phyloP scores from a whole-genome alignment of 2,888 invertebrate genomes.

The Congeria kusceri region DNA sequence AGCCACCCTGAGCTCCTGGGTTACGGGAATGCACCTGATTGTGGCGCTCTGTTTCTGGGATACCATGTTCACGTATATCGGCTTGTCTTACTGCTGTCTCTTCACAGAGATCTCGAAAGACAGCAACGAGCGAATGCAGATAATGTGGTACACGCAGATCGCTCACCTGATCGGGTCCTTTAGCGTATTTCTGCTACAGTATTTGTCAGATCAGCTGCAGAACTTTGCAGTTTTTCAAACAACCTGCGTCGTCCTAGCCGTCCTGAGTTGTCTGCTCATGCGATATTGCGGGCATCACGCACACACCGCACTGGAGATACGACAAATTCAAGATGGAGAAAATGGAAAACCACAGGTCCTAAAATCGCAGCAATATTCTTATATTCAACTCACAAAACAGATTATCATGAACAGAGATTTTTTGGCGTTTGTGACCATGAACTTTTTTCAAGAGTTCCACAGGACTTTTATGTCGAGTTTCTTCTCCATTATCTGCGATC shows the following conservation, averaged over 20 bases:
- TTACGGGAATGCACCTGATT: conserved; percentile 85
- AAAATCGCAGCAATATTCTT: conserved; percentile 54
- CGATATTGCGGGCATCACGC: conserved; percentile 77
- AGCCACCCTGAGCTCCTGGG: conserved; percentile 58
- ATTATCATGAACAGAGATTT: conserved; percentile 77
- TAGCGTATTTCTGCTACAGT: conserved; percentile 76
- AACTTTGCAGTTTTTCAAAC: conserved; percentile 82
- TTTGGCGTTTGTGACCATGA: conserved; percentile 79
- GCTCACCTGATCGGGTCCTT: conserved; percentile 74
- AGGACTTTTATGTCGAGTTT: conserved; percentile 75
- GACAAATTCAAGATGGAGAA: conserved; percentile 25
- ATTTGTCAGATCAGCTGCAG: conserved; percentile 80
- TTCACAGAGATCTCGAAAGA: conserved; percentile 84
- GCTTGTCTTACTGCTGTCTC: conserved; percentile 84
- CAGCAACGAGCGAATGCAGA: conserved; percentile 80
- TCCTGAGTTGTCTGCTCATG: conserved; percentile 75
- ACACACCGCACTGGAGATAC: conserved; percentile 76
- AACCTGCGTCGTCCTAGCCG: conserved; percentile 66
- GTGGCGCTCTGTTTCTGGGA: conserved; percentile 85
- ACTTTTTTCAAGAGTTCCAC: conserved; percentile 80
- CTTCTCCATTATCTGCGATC: conserved; percentile 76
- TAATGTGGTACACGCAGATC: conserved; percentile 82
- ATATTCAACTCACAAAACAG: conserved; percentile 72
- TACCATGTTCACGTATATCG: conserved; percentile 85
- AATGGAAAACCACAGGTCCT: conserved; percentile 27